Evolutionary conservation across 30 jellyfish, hydroid and myxozoan genomes (phyloP), one percentile per base, ranked within the genome.

Genomic region (Cassiopea andromeda): DNA sequence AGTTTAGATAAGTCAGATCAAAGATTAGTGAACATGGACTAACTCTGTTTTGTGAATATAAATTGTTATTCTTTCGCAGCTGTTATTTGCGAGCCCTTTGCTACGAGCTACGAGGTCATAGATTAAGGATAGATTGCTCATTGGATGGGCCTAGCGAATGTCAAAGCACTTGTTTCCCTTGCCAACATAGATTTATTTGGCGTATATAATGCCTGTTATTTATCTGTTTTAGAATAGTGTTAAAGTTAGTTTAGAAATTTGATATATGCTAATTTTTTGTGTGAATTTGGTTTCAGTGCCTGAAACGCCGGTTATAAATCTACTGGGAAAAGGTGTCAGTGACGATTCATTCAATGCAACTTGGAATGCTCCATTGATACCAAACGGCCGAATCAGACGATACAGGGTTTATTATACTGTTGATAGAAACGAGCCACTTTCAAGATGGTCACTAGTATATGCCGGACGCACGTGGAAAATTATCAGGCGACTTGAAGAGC

Each of bases 301-400:
- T 7, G 92, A 77, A 76, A 66, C 97, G 1, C 97, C 97, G 14
- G 97, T 94, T 38, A 27, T 82, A 48, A 84, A 84, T 70, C 84
- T 83, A 17, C 85, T 84, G 7, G 97, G 93, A 59, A 73, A 77
- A 71, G 97, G 97, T 1, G 73, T 84, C 49, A 80, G 93, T 38
- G 97, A 91, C 61, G 1, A 72, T 15, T 69, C 93, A 3, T 78
- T 84, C 54, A 84, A 91, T 70, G 97, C 92, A 7, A 83, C 97
- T 1, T 91, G 97, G 97, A 58, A 80, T 45, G 50, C 57, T 8
- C 97, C 97, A 7, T 66, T 71, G 54, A 78, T 84, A 15, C 90
- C 94, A 47, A 91, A 91, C 46, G 97, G 97, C 44, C 91, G 94
- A 49, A 84, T 91, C 46, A 57, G 79, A 46, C 83, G 94, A 68